Percentiles rank a stretch among this genome's conserved stretches.
phyloP scores from a whole-genome alignment of 2,888 invertebrate genomes.

The Notodonta ziczac region DNA sequence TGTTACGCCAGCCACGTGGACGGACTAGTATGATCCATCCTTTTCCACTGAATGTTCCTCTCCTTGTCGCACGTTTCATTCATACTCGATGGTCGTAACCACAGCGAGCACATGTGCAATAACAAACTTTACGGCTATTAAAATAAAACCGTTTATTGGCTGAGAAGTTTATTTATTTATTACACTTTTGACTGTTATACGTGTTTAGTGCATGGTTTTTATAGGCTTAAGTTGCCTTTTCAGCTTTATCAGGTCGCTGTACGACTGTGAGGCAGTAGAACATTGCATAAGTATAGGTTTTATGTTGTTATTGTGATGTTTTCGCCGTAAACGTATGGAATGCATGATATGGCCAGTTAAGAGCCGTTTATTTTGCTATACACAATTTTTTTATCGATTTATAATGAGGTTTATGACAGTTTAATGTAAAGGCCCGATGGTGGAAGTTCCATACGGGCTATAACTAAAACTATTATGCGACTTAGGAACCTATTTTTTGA shows the following conservation, averaged over 20 bases:
- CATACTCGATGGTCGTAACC: slow-evolving; percentile 76
- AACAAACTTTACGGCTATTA: slow-evolving; percentile 77
- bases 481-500: background rate
- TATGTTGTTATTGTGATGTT: slow-evolving; percentile 84
- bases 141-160: slow-evolving; percentile 81
- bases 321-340: slow-evolving; percentile 80
- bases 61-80: slow-evolving; percentile 76
- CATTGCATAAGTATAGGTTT: slow-evolving; percentile 84
- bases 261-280: slow-evolving; percentile 82
- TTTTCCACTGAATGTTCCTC: slow-evolving; percentile 53
- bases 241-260: slow-evolving; percentile 84
- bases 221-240: slow-evolving; percentile 84
- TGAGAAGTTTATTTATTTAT: slow-evolving; percentile 80
- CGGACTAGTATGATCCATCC: slow-evolving; percentile 66
- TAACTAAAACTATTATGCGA: background rate
- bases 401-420: slow-evolving; percentile 56
- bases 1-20: slow-evolving; percentile 78
- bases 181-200: slow-evolving; percentile 72
- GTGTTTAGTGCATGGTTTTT: slow-evolving; percentile 85
- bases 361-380: slow-evolving; percentile 65
- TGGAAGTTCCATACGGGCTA: background rate
- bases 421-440: slow-evolving; percentile 23
- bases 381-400: slow-evolving; percentile 66
- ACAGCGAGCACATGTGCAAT: slow-evolving; percentile 71
- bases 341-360: slow-evolving; percentile 76